Base-by-base conservation (phyloP, 2,113 vertebrate species). In the Myocastor coypus region DNA sequence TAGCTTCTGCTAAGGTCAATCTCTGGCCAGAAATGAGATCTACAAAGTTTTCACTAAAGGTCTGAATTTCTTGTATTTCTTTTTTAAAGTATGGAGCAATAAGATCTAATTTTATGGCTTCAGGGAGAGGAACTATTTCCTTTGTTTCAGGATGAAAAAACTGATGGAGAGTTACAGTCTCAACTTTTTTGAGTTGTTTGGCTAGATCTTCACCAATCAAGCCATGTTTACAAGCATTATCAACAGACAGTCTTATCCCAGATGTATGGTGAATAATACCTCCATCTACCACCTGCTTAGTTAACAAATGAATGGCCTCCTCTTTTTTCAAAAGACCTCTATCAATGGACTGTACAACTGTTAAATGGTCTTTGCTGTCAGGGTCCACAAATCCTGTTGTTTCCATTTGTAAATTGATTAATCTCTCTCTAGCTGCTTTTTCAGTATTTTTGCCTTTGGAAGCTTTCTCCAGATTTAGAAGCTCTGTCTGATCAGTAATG, bases 221-320 rank as follows among this genome's bases (percentile, higher is more conserved):
- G 66, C 98, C 98, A 46, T 99, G 98, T 50, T 98, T 98, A 85
- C 98, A 83, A 0, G 99, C 99, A 46, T 98, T 98, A 7, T 97
- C 97, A 80, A 99, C 99, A 0, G 98, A 98, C 46, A 99, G 98
- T 87, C 99, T 99, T 97, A 99, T 98, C 32, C 99, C 99, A 92
- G 99, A 99, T 83, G 91, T 30, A 80, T 99, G 99, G 55, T 99
- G 99, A 96, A 99, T 98, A 96, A 99, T 98, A 40, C 99, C 99
- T 83, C 99, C 99, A 55, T 98, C 99, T 42, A 99, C 98, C 59
- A 99, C 98, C 96, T 99, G 99, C 93, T 98, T 98, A 80, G 98
- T 94, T 97, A 99, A 94, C 59, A 99, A 98, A 75, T 97, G 97
- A 86, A 99, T 96, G 9, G 98, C 99, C 71, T 99, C 96, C 0